Evolutionary conservation across 2,888 invertebrate genomes (phyloP).

Genomic region (Ennomos quercinarius): DNA sequence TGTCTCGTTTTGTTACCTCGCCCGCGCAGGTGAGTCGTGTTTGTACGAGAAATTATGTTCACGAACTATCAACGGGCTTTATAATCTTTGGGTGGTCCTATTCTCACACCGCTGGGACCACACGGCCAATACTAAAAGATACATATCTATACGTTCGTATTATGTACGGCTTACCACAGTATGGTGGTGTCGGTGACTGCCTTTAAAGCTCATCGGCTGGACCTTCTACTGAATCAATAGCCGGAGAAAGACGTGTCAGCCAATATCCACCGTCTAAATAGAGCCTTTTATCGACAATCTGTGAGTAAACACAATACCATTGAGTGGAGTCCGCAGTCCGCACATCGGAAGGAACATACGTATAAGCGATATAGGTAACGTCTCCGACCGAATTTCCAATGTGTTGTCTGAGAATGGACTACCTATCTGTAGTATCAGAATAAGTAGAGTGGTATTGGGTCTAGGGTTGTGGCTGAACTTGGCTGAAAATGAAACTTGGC

Average conservation of each 20-base stretch:
- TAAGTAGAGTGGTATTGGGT: constrained; percentile 14
- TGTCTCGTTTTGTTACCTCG: too few relatives aligned
- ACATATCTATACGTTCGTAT: too few relatives aligned
- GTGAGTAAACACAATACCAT: constrained; percentile 42
- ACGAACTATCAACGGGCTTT: too few relatives aligned
- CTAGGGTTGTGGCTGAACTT: constrained; percentile 13
- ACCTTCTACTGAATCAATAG: constrained; percentile 18
- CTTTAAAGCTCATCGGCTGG: constrained; percentile 18
- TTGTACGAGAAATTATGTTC: too few relatives aligned
- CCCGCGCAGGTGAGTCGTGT: too few relatives aligned
- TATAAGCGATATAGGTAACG: constrained; percentile 28
- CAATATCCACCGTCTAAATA: constrained; percentile 37
- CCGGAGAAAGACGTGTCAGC: constrained; percentile 25
- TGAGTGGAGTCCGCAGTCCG: constrained; percentile 37
- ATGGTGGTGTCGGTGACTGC: constrained; percentile 10
- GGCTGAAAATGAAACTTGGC: too few relatives aligned
- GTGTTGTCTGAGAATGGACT: constrained; percentile 36
- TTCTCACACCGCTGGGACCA: too few relatives aligned
- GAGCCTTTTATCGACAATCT: constrained; percentile 43
- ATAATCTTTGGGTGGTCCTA: too few relatives aligned
- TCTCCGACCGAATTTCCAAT: constrained; percentile 40
- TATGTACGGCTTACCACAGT: too few relatives aligned
- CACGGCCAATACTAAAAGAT: too few relatives aligned
- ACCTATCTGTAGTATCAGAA: constrained; percentile 23
- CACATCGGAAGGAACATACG: constrained; percentile 35